Evolutionary conservation across 2,888 invertebrate species (phyloP).

Genomic region (Phyto melanocephala): DNA sequence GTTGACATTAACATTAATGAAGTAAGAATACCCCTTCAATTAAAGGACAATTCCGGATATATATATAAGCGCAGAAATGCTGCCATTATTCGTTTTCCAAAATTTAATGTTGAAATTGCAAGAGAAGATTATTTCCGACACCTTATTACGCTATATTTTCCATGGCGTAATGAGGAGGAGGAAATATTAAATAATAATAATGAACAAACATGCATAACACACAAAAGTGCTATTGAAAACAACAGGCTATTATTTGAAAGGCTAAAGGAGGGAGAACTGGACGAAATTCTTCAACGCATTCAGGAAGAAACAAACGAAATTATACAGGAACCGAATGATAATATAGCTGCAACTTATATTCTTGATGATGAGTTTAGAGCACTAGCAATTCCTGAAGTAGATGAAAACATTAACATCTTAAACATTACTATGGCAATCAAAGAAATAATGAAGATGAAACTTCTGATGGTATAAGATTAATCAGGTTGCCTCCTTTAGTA

Average conservation of each 20-base stretch:
- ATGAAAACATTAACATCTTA: constrained; percentile 18
- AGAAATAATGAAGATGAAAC: not conserved
- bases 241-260: not conserved
- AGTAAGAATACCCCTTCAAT: not conserved
- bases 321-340: not conserved
- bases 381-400: constrained; percentile 13
- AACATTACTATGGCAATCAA: not conserved
- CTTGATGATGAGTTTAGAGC: constrained; percentile 38
- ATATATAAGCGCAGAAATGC: not conserved
- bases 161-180: not conserved
- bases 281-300: constrained; percentile 3
- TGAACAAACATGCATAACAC: not conserved
- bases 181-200: not conserved
- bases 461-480: not conserved
- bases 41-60: not conserved
- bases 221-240: not conserved
- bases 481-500: constrained; percentile 20
- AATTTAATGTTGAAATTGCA: not conserved
- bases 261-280: constrained; percentile 1
- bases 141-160: not conserved
- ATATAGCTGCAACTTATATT: not conserved
- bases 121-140: not conserved
- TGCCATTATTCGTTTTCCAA: not conserved
- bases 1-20: not conserved
- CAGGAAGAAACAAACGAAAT: not conserved